Conservation (phyloP, 2,888 invertebrate genomes). For the Timema podura region DNA sequence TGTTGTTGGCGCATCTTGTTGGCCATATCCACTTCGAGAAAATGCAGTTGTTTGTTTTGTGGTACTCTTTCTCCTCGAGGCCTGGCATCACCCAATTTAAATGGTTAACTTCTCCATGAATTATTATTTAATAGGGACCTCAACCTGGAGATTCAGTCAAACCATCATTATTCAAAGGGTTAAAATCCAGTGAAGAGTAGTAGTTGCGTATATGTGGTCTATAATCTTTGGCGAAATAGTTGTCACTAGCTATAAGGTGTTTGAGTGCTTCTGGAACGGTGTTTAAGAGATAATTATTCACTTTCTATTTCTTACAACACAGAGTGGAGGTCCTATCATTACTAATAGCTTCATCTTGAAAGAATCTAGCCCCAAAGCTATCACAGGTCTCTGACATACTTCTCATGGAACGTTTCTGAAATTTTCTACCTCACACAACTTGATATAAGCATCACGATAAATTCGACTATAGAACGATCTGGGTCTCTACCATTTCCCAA, state of each 20-base stretch:
- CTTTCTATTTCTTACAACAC: no score
- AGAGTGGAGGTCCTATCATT: no score
- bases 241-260: not conserved
- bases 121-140: not conserved
- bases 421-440: no score
- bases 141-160: not conserved
- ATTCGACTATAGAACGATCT: no score
- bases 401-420: no score
- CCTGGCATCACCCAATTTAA: not conserved
- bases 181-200: not conserved
- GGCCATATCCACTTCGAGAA: not conserved
- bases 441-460: no score
- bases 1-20: not conserved
- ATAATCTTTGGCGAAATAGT: not conserved
- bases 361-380: no score
- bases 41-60: not conserved
- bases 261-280: not conserved
- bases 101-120: not conserved
- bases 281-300: no score
- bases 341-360: no score
- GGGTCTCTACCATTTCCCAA: no score
- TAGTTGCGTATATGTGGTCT: not conserved
- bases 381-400: no score
- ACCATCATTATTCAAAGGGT: not conserved
- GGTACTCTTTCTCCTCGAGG: not conserved